Conservation (phyloP, 1,140 invertebrate genomes). For the Hesperophylax magnus region DNA sequence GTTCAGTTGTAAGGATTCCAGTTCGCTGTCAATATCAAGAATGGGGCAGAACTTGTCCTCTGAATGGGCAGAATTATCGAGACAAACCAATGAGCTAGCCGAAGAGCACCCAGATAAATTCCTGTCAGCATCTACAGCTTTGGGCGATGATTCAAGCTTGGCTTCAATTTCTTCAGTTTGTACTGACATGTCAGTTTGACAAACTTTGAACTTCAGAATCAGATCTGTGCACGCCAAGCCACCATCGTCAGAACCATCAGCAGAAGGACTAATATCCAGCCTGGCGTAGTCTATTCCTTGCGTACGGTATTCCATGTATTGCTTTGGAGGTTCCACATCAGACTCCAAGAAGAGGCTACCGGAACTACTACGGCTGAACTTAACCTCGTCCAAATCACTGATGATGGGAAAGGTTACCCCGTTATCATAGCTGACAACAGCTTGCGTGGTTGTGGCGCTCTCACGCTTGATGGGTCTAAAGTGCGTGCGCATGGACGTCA, state of each 20-base stretch:
- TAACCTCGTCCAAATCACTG: slow-evolving; percentile 74
- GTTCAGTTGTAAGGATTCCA: slow-evolving; percentile 43
- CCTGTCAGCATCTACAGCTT: not conserved
- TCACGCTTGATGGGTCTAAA: slow-evolving; percentile 81
- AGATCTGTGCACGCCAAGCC: slow-evolving; percentile 65
- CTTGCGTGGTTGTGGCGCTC: slow-evolving; percentile 63
- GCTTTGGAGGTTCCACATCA: slow-evolving; percentile 61
- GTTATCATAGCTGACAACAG: slow-evolving; percentile 70
- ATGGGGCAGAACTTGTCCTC: slow-evolving; percentile 13
- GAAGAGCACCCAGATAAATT: not conserved
- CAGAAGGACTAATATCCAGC: slow-evolving; percentile 62
- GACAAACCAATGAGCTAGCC: not conserved
- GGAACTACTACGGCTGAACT: slow-evolving; percentile 68
- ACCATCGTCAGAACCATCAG: slow-evolving; percentile 64
- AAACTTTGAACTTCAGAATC: slow-evolving; percentile 68
- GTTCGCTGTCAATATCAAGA: slow-evolving; percentile 39
- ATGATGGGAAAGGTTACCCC: slow-evolving; percentile 79
- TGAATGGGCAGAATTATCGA: not conserved
- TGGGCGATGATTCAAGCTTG: slow-evolving; percentile 5
- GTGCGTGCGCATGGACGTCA: slow-evolving; percentile 80
- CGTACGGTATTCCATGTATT: slow-evolving; percentile 70
- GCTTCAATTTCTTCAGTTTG: slow-evolving; percentile 65
- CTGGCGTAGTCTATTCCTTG: slow-evolving; percentile 65
- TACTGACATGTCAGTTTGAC: slow-evolving; percentile 68
- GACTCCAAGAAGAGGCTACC: slow-evolving; percentile 67